Conservation (phyloP, 2,888 invertebrate genomes). For the Nephrocerus scutellatus region DNA sequence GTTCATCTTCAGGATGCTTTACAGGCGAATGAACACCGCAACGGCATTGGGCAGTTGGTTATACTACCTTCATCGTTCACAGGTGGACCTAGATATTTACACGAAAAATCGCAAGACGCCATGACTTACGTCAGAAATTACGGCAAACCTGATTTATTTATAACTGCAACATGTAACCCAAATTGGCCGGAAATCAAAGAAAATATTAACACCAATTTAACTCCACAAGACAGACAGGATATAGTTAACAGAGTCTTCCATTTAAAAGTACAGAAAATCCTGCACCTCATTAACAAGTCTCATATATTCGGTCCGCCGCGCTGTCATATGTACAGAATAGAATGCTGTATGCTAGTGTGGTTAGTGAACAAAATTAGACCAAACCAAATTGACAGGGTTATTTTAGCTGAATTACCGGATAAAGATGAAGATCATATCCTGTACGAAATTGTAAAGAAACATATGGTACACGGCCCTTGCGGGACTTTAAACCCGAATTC, state of each 20-base stretch:
- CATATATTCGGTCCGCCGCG: background rate
- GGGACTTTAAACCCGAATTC: conserved; percentile 24
- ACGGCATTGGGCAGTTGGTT: conserved; percentile 3
- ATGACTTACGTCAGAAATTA: too few species aligned
- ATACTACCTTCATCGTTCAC: background rate
- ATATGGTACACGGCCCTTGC: conserved; percentile 42
- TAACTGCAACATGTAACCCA: too few species aligned
- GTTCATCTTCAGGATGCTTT: conserved; percentile 13
- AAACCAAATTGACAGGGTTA: conserved; percentile 26
- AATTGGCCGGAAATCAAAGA: too few species aligned
- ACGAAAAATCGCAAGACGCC: too few species aligned
- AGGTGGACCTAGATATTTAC: background rate
- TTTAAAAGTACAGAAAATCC: too few species aligned
- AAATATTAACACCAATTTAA: conserved; percentile 4
- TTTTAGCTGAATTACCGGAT: conserved; percentile 22
- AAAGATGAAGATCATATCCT: conserved; percentile 19
- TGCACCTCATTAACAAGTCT: conserved; percentile 1
- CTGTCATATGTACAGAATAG: too few species aligned
- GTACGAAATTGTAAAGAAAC: conserved; percentile 25
- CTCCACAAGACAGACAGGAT: conserved; percentile 1
- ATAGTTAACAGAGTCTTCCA: too few species aligned
- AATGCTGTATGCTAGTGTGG: conserved; percentile 32
- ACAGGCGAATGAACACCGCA: conserved; percentile 2
- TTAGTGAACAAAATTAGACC: conserved; percentile 25
- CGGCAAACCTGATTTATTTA: too few species aligned